Percentiles rank a stretch among this genome's conserved stretches.
Evolutionary conservation across 2,113 vertebrate species (phyloP).

Genomic region (Eupsittula cactorum): DNA sequence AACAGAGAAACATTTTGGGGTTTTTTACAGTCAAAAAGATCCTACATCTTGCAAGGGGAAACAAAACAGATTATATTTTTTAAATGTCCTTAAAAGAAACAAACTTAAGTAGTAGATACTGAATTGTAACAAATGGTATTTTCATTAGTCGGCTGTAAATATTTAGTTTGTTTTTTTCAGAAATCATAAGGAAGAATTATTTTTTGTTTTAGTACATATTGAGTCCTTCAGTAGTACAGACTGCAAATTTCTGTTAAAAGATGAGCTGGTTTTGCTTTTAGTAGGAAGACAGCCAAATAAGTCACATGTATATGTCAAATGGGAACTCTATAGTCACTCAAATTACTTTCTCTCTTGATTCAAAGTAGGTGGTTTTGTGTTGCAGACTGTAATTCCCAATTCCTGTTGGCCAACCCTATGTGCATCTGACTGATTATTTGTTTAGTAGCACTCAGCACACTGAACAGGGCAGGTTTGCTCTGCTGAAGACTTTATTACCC

Average conservation of each 20-base stretch:
- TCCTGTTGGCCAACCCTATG: background rate
- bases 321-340: background rate
- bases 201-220: background rate
- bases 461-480: constrained; percentile 65
- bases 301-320: background rate
- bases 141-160: background rate
- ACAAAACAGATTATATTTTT: background rate
- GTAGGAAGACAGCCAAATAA: constrained; percentile 27
- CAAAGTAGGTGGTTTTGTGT: background rate
- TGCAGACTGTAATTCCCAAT: background rate
- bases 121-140: background rate
- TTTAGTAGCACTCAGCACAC: constrained; percentile 60
- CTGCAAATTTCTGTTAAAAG: background rate
- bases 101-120: background rate
- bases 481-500: constrained; percentile 71
- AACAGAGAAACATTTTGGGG: background rate
- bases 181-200: constrained; percentile 7
- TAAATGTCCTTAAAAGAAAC: background rate
- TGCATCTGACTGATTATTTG: constrained; percentile 55
- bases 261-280: background rate
- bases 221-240: background rate
- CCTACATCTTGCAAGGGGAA: background rate
- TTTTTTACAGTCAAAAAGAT: background rate
- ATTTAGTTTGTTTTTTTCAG: background rate
- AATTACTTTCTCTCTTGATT: background rate